Conservation (phyloP, 2,113 vertebrate species). For the Sigmodon hispidus region DNA sequence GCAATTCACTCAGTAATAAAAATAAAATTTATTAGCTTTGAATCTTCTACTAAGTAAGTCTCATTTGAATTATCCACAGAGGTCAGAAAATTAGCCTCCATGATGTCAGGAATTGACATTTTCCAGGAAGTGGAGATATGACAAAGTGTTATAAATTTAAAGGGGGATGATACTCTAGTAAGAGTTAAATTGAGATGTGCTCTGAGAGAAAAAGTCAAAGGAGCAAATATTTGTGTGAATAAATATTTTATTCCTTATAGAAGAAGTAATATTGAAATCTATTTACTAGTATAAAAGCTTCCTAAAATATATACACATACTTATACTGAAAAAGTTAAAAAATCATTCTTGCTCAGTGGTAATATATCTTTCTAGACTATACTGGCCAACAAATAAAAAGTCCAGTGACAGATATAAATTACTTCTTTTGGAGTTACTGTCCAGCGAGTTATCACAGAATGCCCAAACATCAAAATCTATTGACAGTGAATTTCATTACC, state of each 20-base stretch:
- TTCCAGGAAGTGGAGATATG: not conserved
- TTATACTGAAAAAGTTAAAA: no score
- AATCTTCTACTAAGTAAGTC: not conserved
- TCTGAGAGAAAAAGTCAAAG: not conserved
- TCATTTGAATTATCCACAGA: not conserved
- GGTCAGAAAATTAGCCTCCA: not conserved
- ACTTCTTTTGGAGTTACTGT: no score
- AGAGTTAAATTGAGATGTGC: not conserved
- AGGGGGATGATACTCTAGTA: not conserved
- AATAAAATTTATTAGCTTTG: not conserved
- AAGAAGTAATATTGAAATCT: not conserved
- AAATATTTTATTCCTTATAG: not conserved
- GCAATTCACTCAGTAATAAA: fast-evolving
- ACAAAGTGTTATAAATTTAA: not conserved
- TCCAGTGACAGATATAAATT: no score
- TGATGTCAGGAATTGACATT: not conserved
- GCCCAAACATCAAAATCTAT: no score
- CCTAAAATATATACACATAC: no score
- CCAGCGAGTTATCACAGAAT: no score
- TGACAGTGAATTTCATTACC: no score
- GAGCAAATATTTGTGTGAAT: not conserved
- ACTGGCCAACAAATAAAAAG: no score
- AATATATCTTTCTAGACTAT: no score
- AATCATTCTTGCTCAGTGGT: no score
- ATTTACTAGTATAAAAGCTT: no score